These are phyloP conservation scores for Buteo buteo DNA, from an alignment of 2,113 vertebrate genomes.

Conservation along the genomic window DNA sequence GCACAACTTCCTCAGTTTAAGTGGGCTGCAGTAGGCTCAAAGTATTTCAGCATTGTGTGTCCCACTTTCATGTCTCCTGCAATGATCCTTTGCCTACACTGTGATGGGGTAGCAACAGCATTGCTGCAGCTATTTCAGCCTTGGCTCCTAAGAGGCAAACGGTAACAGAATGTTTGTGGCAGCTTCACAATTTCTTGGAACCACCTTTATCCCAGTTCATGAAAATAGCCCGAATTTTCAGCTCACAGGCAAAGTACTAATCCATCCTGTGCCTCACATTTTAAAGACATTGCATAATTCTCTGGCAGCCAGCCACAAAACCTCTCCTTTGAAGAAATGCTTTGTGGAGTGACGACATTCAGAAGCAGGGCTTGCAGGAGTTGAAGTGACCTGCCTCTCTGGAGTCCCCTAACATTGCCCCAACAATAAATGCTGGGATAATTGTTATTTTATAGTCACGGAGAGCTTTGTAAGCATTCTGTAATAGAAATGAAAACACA, in stretches of 20 bases:
- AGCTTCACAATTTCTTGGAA: slow-evolving; percentile 19
- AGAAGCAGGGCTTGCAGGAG: neutral
- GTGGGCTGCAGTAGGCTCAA: neutral
- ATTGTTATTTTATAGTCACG: neutral
- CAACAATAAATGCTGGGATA: neutral
- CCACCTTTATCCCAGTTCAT: neutral
- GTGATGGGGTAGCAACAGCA: neutral
- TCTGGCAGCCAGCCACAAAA: neutral
- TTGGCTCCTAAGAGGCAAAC: neutral
- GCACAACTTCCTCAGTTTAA: neutral
- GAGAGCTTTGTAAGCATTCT: neutral
- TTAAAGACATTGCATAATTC: slow-evolving; percentile 21
- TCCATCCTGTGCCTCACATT: slow-evolving; percentile 4
- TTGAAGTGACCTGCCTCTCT: neutral
- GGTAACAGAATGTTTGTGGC: neutral
- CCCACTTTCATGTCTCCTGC: neutral
- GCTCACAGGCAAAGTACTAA: neutral
- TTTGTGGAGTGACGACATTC: neutral
- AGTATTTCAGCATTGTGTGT: neutral
- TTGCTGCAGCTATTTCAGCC: neutral
- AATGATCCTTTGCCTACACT: slow-evolving; percentile 6
- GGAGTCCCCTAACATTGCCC: neutral
- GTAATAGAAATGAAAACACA: neutral
- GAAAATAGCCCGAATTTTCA: neutral
- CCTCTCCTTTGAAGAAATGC: neutral